Evolutionary conservation across 1,140 invertebrate genomes (phyloP), one percentile per base, ranked within the genome.

Genomic region (Achroia grisella): DNA sequence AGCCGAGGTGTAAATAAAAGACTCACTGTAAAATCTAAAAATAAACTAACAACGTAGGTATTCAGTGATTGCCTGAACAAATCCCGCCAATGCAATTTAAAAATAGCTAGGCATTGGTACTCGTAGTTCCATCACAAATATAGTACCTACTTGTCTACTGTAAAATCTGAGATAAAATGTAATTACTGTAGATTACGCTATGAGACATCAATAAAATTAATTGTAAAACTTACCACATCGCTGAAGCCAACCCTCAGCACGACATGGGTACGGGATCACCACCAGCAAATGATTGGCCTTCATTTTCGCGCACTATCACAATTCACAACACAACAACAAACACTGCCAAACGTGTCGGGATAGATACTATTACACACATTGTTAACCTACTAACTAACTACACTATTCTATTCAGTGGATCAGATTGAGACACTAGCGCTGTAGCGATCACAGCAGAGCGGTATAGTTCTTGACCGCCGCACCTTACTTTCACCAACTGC

Each of bases 221-320:
- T 37, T 31, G 23, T 48, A 44, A 27, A 37, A 87, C 89, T 89
- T 72, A 92, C 91, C 91, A 67, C 89, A 90, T 82, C 90, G 87
- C 73, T 91, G 89, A 42, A 92, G 72, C 91, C 91, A 92, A 55
- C 91, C 91, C 83, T 92, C 91, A 17, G 91, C 89, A 23, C 91
- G 82, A 69, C 90, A 91, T 34, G 91, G 91, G 71, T 89, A 91
- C 31, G 63, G 60, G 35, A 85, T 83, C 54, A 76, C 62, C 44
- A 71, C 51, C 17, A 58, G 39, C 51, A 37, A 57, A 51, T 77
- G 71, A 60, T 72, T 59, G 47, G 62, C 62, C 45, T 62, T 74
- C 78, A 85, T 84, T 51, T 71, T 83, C 52, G 30, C 52, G 6
- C 64, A 64, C 52, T 53, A 62, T 56, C 55, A 68, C 62, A 49